Evolutionary conservation across 1,140 invertebrate genomes (phyloP).

Genomic region (Xylocopa sonorina): DNA sequence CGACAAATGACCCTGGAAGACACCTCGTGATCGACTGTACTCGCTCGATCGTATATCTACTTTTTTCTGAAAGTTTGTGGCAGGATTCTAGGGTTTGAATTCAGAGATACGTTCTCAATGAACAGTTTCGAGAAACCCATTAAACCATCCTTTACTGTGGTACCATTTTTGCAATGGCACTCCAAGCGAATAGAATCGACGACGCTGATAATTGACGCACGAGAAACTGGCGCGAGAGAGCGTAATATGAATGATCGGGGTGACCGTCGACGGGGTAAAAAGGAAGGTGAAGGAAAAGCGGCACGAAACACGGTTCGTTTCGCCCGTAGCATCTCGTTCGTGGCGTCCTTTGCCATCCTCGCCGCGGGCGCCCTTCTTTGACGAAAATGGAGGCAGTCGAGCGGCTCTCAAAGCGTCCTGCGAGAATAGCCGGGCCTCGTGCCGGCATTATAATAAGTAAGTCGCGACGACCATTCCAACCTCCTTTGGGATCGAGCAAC

Average conservation of each 20-base stretch:
- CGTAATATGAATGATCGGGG: background rate
- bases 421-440: background rate
- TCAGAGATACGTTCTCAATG: too few species aligned
- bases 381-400: background rate
- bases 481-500: background rate
- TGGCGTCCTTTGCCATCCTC: background rate
- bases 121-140: too few species aligned
- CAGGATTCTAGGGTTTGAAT: too few species aligned
- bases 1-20: too few species aligned
- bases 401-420: conserved; percentile 2
- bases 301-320: background rate
- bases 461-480: background rate
- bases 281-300: background rate
- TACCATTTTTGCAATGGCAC: too few species aligned
- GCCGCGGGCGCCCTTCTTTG: conserved; percentile 15
- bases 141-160: too few species aligned
- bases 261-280: too few species aligned
- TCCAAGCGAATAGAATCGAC: too few species aligned
- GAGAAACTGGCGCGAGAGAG: background rate
- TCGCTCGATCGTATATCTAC: too few species aligned
- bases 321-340: background rate
- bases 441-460: conserved; percentile 34
- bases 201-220: too few species aligned
- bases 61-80: too few species aligned
- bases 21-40: background rate